Base-by-base conservation (phyloP, 2,888 invertebrate species). In the Pachydiplax longipennis region DNA sequence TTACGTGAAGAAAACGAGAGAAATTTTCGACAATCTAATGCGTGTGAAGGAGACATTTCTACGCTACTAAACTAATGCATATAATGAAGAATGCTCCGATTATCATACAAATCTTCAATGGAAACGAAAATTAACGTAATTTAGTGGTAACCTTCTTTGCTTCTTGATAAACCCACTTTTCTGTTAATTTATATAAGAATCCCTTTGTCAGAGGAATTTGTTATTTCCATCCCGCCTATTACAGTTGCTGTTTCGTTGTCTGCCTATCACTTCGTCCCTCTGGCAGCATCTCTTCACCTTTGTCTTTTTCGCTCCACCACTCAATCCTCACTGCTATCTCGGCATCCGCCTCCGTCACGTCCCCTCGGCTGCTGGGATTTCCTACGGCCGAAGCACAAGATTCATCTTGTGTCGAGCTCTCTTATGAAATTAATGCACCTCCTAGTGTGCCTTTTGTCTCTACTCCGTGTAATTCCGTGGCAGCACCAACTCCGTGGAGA, bases 401-500 rank as follows among this genome's bases (percentile, higher is more conserved):
- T 87, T 37, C 87, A 87, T 87, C 87, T 87, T 37, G 61, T 65
- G 87, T 61, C 87, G 87, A 87, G 87, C 87, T 53, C 65, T 87
- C 87, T 87, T 65, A 87, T 87, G 87, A 87, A 87, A 87, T 87
- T 87, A 87, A 87, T 87, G 87, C 87, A 61, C 87, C 61, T 37
- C 53, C 87, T 83, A 31, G 53, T 31, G n/a, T 15, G 40, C 58
- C 87, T 61, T 87, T 87, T 87, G 87, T 87, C 37, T 87, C 87
- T 87, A 58, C 87, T 61, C 22, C 35, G 87, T 87, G 87, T 87
- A 87, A 87, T 87, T 87, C 87, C 61, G 58, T 61, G 87, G 87
- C 87, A 87, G 58, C 35, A 22, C 87, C 31, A 22, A 58, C 65
- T 87, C 65, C 61, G 65, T 22, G 31, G 58, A 37, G 87, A 87